These are phyloP conservation scores for Ethmia dodecea DNA, from an alignment of 2,888 invertebrate genomes.

Conservation along the genomic window DNA sequence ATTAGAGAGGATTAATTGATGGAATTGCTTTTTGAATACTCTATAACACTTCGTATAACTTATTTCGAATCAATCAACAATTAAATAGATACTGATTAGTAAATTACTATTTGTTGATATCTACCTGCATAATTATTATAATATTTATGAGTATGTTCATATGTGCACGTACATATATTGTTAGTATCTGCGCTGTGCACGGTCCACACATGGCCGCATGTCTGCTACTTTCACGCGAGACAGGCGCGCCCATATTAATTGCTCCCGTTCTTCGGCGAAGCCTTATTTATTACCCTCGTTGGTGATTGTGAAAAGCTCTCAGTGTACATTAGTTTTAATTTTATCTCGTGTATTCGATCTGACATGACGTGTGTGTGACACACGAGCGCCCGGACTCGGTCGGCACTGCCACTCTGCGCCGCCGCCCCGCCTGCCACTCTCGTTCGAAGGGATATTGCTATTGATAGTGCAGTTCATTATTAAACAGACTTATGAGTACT, in stretches of 20 bases:
- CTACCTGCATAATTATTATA: background rate
- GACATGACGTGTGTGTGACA: conserved; percentile 68
- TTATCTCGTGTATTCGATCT: conserved; percentile 67
- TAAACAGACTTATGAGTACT: too few species aligned
- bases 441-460: too few species aligned
- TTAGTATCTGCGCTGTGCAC: conserved; percentile 15
- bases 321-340: conserved; percentile 71
- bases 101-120: background rate
- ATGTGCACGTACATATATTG: conserved; percentile 1
- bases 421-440: conserved; percentile 21
- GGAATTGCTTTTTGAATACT: too few species aligned
- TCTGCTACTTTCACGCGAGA: conserved; percentile 69
- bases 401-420: conserved; percentile 12
- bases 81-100: too few species aligned
- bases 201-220: conserved; percentile 49
- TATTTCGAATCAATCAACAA: background rate
- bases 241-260: conserved; percentile 75
- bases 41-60: too few species aligned
- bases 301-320: conserved; percentile 73
- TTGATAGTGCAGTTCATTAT: too few species aligned
- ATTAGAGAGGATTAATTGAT: too few species aligned
- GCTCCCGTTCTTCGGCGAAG: conserved; percentile 75
- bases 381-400: conserved; percentile 39
- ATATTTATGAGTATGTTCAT: conserved; percentile 5
- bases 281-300: conserved; percentile 71